phyloP scores from a whole-genome alignment of 2,797 vertebrate genomes.

The Melanotaenia parkinsoni region DNA sequence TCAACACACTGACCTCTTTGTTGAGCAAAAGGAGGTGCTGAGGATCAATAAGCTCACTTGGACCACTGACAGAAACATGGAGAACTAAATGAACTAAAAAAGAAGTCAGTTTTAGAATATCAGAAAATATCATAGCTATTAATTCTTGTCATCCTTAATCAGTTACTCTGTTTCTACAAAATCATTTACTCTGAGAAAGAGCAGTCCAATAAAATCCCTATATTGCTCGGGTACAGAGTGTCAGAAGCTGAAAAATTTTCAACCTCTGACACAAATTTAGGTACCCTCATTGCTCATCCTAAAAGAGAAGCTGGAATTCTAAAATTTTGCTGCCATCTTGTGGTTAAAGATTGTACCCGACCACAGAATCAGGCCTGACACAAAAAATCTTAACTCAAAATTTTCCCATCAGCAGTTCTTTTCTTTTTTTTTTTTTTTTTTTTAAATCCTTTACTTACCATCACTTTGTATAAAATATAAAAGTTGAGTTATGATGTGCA shows the following conservation, averaged over 20 bases:
- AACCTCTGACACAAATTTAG: too few species aligned
- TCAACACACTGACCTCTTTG: slow-evolving; percentile 56
- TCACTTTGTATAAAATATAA: neutral
- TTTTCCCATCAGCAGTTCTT: neutral
- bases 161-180: neutral
- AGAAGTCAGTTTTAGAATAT: neutral
- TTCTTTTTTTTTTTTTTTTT: neutral
- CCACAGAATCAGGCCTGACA: neutral
- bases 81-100: slow-evolving; percentile 57
- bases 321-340: slow-evolving; percentile 43
- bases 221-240: too few species aligned
- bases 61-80: slow-evolving; percentile 46
- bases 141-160: neutral
- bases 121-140: neutral
- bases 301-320: neutral
- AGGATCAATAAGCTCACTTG: slow-evolving; percentile 46
- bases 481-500: neutral
- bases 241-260: too few species aligned
- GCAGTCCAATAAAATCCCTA: neutral
- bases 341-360: slow-evolving; percentile 4
- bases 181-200: neutral
- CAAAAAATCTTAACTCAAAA: neutral
- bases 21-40: slow-evolving; percentile 37
- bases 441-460: neutral
- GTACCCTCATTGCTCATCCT: too few species aligned